Evolutionary conservation across 2,113 vertebrate species (phyloP).

Genomic region (Dissostichus mawsoni): DNA sequence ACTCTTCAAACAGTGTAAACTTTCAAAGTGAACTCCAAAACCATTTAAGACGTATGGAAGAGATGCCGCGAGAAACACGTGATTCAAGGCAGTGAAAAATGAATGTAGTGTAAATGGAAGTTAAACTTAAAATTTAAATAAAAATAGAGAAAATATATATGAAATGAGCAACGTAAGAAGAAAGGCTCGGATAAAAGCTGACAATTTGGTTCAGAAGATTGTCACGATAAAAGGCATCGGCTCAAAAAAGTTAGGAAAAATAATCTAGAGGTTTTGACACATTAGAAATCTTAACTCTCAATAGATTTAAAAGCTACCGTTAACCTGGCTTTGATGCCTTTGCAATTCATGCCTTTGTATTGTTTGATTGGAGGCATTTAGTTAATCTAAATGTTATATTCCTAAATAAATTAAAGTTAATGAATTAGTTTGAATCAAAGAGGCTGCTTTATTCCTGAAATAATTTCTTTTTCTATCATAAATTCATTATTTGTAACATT

Average conservation of each 20-base stretch:
- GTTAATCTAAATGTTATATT: not conserved
- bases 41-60: slow-evolving; percentile 7
- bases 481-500: not conserved
- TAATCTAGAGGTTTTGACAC: not conserved
- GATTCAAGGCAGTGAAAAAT: not conserved
- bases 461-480: not conserved
- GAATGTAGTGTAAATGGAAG: not conserved
- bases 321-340: too few relatives aligned
- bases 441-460: not conserved
- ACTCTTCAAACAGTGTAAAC: slow-evolving; percentile 77
- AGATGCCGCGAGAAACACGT: slow-evolving; percentile 17
- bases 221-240: slow-evolving; percentile 27
- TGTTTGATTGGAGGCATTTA: not conserved
- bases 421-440: not conserved
- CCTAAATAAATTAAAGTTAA: too few relatives aligned
- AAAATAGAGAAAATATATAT: not conserved
- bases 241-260: not conserved
- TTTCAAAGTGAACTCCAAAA: slow-evolving; percentile 51
- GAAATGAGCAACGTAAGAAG: not conserved
- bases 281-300: not conserved
- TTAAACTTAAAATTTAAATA: not conserved
- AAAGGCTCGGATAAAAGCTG: not conserved
- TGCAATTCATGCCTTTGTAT: not conserved
- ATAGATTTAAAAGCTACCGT: not conserved
- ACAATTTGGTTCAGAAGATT: slow-evolving; percentile 10